Percentiles rank a stretch among this genome's conserved stretches.
These are phyloP conservation scores for Neuroscelio doddi DNA, from an alignment of 2,888 invertebrate species.

Conservation along the genomic window DNA sequence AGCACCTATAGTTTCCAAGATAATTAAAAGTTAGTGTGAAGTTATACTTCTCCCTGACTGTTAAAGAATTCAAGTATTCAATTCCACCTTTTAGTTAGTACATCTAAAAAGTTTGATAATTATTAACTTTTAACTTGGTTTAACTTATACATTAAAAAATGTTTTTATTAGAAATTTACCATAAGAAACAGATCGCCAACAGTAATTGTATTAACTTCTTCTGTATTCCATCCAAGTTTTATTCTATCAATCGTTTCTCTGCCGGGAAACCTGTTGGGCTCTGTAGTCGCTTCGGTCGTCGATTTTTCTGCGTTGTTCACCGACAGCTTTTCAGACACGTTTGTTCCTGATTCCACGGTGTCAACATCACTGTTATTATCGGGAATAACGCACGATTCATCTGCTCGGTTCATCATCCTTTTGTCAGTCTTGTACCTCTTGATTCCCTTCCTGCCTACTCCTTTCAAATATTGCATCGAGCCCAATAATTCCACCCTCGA, in stretches of 20 bases:
- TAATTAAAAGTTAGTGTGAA: too few species aligned
- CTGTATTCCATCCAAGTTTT: slow-evolving; percentile 83
- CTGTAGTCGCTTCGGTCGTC: slow-evolving; percentile 47
- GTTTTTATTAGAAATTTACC: slow-evolving; percentile 75
- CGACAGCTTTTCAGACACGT: slow-evolving; percentile 72
- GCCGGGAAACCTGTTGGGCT: slow-evolving; percentile 67
- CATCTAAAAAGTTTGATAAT: too few species aligned
- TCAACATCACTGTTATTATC: slow-evolving; percentile 77
- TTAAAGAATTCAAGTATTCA: too few species aligned
- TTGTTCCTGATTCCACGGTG: slow-evolving; percentile 70
- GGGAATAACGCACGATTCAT: slow-evolving; percentile 55
- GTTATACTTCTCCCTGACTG: too few species aligned
- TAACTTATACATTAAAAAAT: too few species aligned
- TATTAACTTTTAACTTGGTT: too few species aligned
- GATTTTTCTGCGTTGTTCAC: slow-evolving; percentile 51
- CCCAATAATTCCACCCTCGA: slow-evolving; percentile 73
- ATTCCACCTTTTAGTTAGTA: slow-evolving; percentile 1
- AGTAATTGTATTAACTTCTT: slow-evolving; percentile 85
- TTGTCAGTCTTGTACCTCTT: slow-evolving; percentile 69
- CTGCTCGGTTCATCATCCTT: slow-evolving; percentile 54
- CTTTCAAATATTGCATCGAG: slow-evolving; percentile 66
- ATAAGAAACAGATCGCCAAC: slow-evolving; percentile 93
- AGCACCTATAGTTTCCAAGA: too few species aligned
- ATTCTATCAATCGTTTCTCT: slow-evolving; percentile 70
- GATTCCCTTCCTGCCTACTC: slow-evolving; percentile 68